Conservation (phyloP, 1,140 invertebrate genomes). For the Orchesella cincta region DNA sequence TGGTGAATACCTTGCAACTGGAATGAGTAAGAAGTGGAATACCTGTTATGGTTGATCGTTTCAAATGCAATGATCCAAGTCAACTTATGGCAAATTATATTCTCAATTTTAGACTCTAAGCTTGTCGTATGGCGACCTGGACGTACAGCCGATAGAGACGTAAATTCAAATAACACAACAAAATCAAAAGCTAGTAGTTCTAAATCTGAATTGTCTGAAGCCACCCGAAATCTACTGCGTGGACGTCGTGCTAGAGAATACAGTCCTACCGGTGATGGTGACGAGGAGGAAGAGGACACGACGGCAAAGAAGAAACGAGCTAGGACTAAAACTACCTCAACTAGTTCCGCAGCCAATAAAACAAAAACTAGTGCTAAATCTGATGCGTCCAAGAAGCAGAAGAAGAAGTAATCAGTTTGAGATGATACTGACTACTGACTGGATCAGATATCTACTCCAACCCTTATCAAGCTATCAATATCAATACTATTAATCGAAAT, state of each 20-base stretch:
- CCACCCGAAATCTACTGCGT: neutral
- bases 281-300: constrained; percentile 31
- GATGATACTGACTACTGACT: too few species aligned
- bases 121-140: constrained; percentile 4
- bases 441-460: too few species aligned
- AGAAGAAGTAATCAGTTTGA: constrained; percentile 30
- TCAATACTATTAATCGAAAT: too few species aligned
- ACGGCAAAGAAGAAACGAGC: neutral
- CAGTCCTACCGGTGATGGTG: constrained; percentile 29
- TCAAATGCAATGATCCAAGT: too few species aligned
- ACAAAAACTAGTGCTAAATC: neutral
- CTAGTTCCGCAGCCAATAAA: neutral
- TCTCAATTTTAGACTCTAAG: constrained; percentile 14
- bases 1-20: constrained; percentile 44
- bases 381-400: neutral
- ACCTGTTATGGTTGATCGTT: too few species aligned
- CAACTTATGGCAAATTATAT: neutral
- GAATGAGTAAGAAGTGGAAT: constrained; percentile 39
- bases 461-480: too few species aligned
- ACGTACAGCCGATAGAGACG: neutral
- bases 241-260: constrained; percentile 9
- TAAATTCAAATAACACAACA: neutral
- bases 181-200: neutral
- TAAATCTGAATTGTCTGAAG: neutral
- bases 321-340: neutral